Base-by-base conservation (phyloP, 2,888 invertebrate species). In the Nomada ruficornis region DNA sequence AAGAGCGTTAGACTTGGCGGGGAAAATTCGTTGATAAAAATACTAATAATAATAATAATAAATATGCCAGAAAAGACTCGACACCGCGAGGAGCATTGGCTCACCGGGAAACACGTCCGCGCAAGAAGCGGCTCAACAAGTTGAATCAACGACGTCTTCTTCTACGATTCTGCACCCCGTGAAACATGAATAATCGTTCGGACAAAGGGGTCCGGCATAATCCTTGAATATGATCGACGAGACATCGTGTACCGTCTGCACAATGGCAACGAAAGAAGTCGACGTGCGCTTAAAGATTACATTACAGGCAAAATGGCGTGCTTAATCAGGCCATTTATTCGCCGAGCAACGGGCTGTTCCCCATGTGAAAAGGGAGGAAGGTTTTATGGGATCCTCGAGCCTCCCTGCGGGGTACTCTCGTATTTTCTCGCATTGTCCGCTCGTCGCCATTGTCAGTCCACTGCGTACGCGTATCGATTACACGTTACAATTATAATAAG, bases 311-410 rank as follows among this genome's bases (percentile, higher is more conserved):
- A 91, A 91, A 90, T 91, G 90, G 91, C 90, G 88, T 86, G 83
- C 88, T 91, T 91, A 92, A 92, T 92, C 91, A 91, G 89, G 86
- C 91, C 89, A 89, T 91, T 92, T 92, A 91, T 92, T 91, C 91
- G 88, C 84, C 80, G 82, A 74, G 83, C 78, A 82, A 80, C 85
- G 83, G 71, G 63, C 78, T 71, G 42, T 54, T 59, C 67, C 74
- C 65, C 57, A 29, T 20, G 55, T 80, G 83, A 87, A 86, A 86
- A 85, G 83, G 76, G 82, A 77, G 70, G 72, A 50, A 72, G 80
- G 79, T 86, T 87, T 85, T 84, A 82, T 86, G 52, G 55, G 82
- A 69, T 60, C 29, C 50, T 63, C 55, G 44, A 42, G 55, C 55
- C 59, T 70, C 77, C 71, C 68, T 47, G 62, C 70, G 15, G 47